Evolutionary conservation across 2,888 invertebrate genomes (phyloP), one percentile per base, ranked within the genome.

Genomic region (Troides aeacus): DNA sequence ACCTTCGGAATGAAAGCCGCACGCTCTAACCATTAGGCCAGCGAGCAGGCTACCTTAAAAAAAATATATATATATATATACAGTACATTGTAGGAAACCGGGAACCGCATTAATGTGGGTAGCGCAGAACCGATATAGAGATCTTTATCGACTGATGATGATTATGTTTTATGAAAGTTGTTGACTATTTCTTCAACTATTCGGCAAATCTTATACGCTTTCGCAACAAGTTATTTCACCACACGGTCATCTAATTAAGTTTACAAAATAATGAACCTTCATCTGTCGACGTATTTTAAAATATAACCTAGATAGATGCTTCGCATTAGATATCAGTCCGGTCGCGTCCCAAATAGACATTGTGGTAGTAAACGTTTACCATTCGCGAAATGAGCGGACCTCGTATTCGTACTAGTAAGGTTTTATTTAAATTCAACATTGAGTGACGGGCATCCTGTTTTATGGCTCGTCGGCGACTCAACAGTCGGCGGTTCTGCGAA

Each of bases 391-490:
- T 73, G 69, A 71, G 61, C 71, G 73, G 73, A 72, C 73, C 67
- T 68, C 77, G 74, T 78, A 78, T 71, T 59, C 66, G 58, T 71
- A 68, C 66, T 63, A 60, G 72, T 75, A 77, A 80, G 78, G 77
- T 84, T 87, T 85, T 87, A 88, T 90, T 90, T 85, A 87, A 89
- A 90, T 90, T 83, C 82, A 84, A 79, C 86, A 87, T 89, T 88
- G 89, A 89, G 86, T 87, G 89, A 86, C 86, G 81, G 85, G 88
- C 86, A 87, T 89, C 87, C 87, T 89, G 88, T 88, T 88, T 89
- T 87, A 88, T 85, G 83, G 84, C 81, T 84, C 83, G 90, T 85
- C 89, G 92, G 89, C 88, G 83, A 84, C 84, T 86, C 83, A 83
- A 86, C 87, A 88, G 86, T 88, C 85, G 84, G 80, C 84, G 81